Evolutionary conservation across 2,797 vertebrate species (phyloP), one percentile per base, ranked within the genome.

Genomic region (Knipowitschia caucasica): DNA sequence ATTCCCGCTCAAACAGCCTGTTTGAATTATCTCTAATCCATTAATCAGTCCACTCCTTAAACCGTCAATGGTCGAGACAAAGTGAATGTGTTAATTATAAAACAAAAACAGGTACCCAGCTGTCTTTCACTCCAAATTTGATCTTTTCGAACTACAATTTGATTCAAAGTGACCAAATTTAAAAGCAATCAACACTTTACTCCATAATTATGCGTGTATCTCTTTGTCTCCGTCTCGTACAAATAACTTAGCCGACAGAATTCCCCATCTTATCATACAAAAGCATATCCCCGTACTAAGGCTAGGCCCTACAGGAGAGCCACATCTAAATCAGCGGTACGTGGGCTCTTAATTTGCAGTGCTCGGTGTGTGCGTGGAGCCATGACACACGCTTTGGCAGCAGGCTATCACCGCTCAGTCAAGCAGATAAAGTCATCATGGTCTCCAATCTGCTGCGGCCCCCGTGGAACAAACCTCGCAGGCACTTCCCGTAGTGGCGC

Each of bases 391-490:
- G 35, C 35, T 39, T 17, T 35, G 53, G 26, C 14, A 54, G 53
- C 14, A 53, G 53, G 59, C 71, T 61, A 70, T 75, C 64, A 70
- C 67, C 50, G 72, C 69, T 77, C 78, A 82, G 60, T 70, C 77
- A 81, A 77, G 81, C 81, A 84, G 81, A 75, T 84, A 76, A 86
- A 81, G 51, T 69, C 69, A 81, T 84, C 77, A 84, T 73, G 73
- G 63, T 31, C 44, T 62, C 45, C 71, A 77, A 82, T 83, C 75
- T 80, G 76, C 64, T 76, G 54, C 43, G 46, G 61, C 26, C 53
- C 80, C 69, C 71, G 1, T 23, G 62, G 58, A 69, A 46, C n/a
- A 43, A n/a, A 63, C 56, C 56, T 11, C 2, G 7, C 46, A 39
- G 18, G 29, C 8, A 8, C 34, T 3, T n/a, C 46, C 46, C 65